Conservation (phyloP, 2,888 invertebrate genomes). For the Drosophila borborema region DNA sequence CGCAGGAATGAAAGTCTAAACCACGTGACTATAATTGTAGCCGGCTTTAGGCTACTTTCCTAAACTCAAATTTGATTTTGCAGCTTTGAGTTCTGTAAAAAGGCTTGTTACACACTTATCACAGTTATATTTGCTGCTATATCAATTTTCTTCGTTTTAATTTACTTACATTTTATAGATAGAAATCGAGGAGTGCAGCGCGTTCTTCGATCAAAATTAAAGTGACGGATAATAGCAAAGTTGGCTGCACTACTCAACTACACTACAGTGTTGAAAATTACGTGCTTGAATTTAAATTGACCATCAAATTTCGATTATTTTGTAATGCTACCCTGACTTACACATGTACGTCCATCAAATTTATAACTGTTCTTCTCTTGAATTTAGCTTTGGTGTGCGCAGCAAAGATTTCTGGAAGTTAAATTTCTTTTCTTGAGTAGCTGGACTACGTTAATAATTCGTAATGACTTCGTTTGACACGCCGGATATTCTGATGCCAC, state of each 20-base stretch:
- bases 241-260: slow-evolving; percentile 25
- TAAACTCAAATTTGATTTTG: slow-evolving; percentile 58
- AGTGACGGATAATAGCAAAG: slow-evolving; percentile 38
- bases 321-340: background rate
- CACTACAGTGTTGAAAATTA: background rate
- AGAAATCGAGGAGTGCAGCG: background rate
- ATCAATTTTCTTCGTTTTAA: background rate
- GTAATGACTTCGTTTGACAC: slow-evolving; percentile 26
- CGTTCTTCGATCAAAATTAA: slow-evolving; percentile 10
- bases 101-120: slow-evolving; percentile 38
- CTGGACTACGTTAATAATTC: background rate
- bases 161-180: slow-evolving; percentile 49
- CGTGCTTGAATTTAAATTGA: background rate
- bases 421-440: background rate
- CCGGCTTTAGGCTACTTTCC: slow-evolving; percentile 22
- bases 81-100: slow-evolving; percentile 78
- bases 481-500: slow-evolving; percentile 7
- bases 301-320: background rate
- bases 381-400: slow-evolving; percentile 1
- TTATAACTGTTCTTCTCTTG: slow-evolving; percentile 47
- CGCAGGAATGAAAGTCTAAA: slow-evolving; percentile 1
- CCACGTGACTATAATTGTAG: slow-evolving; percentile 54
- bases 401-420: background rate
- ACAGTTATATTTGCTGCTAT: slow-evolving; percentile 80
- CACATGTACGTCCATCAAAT: background rate